These are phyloP conservation scores for Epistrophella euchroma DNA, from an alignment of 2,888 invertebrate genomes.

Conservation along the genomic window DNA sequence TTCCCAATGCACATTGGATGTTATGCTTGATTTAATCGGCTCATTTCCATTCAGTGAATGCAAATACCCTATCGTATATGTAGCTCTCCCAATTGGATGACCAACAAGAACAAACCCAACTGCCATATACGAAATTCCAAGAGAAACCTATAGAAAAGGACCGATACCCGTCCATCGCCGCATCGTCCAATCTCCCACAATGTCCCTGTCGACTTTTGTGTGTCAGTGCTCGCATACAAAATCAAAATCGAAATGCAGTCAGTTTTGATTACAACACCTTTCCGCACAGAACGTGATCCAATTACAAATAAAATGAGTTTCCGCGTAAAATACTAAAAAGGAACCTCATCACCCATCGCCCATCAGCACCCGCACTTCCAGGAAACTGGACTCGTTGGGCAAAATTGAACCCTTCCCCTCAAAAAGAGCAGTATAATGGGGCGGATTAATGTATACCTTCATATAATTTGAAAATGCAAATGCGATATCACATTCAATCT, in stretches of 20 bases:
- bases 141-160: neutral
- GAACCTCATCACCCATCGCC: neutral
- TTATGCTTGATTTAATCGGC: slow-evolving; percentile 51
- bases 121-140: neutral
- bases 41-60: slow-evolving; percentile 53
- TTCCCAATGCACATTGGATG: slow-evolving; percentile 4
- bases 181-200: neutral
- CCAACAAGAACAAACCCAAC: neutral
- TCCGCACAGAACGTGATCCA: slow-evolving; percentile 68
- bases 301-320: slow-evolving; percentile 65
- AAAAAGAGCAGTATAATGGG: neutral
- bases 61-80: slow-evolving; percentile 1
- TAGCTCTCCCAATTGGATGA: slow-evolving; percentile 11
- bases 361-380: neutral
- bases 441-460: too few relatives aligned
- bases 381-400: neutral
- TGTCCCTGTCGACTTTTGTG: slow-evolving; percentile 7
- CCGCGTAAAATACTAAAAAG: neutral
- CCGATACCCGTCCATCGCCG: neutral
- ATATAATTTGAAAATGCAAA: slow-evolving; percentile 46
- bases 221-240: slow-evolving; percentile 18
- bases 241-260: slow-evolving; percentile 62
- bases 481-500: slow-evolving; percentile 59
- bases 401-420: neutral
- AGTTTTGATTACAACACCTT: slow-evolving; percentile 71